Conservation (phyloP, 2,797 vertebrate species). For the Distichodus sexfasciatus region DNA sequence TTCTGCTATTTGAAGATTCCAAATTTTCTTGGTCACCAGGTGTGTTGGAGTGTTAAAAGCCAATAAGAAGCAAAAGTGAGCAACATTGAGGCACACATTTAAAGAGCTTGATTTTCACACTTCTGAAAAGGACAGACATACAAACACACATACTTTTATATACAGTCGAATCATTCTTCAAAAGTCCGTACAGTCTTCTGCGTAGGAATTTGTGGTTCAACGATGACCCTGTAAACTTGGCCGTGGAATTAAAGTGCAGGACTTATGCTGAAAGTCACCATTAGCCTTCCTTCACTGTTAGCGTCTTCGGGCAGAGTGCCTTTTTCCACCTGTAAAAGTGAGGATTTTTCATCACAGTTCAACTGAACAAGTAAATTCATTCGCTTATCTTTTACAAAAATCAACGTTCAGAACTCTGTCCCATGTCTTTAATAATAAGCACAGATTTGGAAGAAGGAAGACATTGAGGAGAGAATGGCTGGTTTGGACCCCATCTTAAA, state of each 20-base stretch:
- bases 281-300: too few species aligned
- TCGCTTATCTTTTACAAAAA: constrained; percentile 43
- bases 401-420: constrained; percentile 44
- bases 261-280: too few species aligned
- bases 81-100: background rate
- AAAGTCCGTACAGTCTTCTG: background rate
- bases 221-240: constrained; percentile 42
- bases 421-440: constrained; percentile 45
- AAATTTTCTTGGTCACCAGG: background rate
- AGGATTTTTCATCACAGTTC: constrained; percentile 35
- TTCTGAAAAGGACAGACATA: background rate
- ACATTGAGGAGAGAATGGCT: constrained; percentile 37
- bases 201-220: constrained; percentile 31
- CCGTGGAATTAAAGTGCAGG: constrained; percentile 43
- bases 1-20: too few species aligned
- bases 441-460: constrained; percentile 55
- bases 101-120: background rate
- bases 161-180: constrained; percentile 1
- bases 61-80: background rate
- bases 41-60: background rate
- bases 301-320: too few species aligned
- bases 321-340: constrained; percentile 41
- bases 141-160: constrained; percentile 16
- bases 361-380: constrained; percentile 60
- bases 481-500: constrained; percentile 18